phyloP scores from a whole-genome alignment of 1,140 invertebrate species.

The Drosophila subobscura region DNA sequence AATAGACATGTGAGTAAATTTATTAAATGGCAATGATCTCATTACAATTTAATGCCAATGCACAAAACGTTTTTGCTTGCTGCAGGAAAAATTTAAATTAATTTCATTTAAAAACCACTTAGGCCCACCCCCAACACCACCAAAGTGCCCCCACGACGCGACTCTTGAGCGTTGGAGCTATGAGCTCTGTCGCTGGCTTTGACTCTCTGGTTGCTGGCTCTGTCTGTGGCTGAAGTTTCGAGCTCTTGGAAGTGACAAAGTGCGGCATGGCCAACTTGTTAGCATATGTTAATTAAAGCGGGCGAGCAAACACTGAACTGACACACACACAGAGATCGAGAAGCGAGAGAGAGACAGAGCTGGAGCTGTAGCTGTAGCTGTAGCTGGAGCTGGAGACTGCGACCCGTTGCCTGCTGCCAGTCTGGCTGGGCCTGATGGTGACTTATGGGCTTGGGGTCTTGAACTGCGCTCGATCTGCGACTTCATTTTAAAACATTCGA shows the following conservation, averaged over 20 bases:
- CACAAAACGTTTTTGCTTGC: conserved; percentile 31
- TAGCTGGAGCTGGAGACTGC: conserved; percentile 2
- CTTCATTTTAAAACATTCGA: conserved; percentile 55
- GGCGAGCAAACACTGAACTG: conserved; percentile 51
- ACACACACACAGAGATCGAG: conserved; percentile 35
- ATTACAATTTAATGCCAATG: conserved; percentile 75
- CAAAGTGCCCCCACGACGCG: conserved; percentile 43
- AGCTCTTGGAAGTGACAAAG: conserved; percentile 76
- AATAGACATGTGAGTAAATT: conserved; percentile 75
- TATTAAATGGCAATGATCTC: conserved; percentile 78
- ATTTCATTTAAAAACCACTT: conserved; percentile 81
- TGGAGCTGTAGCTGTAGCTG: conserved; percentile 22
- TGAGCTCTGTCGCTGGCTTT: conserved; percentile 11
- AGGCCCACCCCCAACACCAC: conserved; percentile 74
- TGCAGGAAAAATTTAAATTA: conserved; percentile 71
- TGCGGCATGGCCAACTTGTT: conserved; percentile 79
- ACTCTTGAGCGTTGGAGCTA: conserved; percentile 33
- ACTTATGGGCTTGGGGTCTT: conserved; percentile 73
- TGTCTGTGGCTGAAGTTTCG: conserved; percentile 22
- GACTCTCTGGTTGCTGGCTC: too few species aligned
- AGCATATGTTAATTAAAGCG: conserved; percentile 82
- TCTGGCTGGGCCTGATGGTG: conserved; percentile 51
- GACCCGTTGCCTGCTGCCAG: conserved; percentile 66
- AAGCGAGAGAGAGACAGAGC: conserved; percentile 1
- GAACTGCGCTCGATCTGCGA: conserved; percentile 54